A percentile compares a stretch with the other conserved stretches of the same genome.
Conservation (phyloP, 1,140 invertebrate genomes). For the Mactra quadrangularis region DNA sequence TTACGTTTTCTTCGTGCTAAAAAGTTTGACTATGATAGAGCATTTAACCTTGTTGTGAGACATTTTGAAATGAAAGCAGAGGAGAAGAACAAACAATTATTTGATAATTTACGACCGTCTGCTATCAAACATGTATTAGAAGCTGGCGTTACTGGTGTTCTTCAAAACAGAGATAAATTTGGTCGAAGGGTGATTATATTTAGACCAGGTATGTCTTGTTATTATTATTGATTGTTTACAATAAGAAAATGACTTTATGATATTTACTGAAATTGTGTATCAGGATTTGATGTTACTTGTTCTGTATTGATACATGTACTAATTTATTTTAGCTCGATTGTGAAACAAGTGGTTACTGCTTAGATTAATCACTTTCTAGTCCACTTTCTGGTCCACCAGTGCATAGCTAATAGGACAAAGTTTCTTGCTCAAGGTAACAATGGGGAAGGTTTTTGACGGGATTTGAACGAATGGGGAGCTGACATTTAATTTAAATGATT, state of each 20-base stretch:
- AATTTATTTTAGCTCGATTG: too few relatives aligned
- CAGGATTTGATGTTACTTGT: too few relatives aligned
- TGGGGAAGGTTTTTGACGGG: too few relatives aligned
- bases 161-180: slow-evolving; percentile 89
- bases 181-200: slow-evolving; percentile 91
- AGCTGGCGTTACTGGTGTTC: slow-evolving; percentile 91
- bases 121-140: slow-evolving; percentile 90
- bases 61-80: slow-evolving; percentile 91
- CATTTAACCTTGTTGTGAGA: slow-evolving; percentile 92
- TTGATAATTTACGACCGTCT: slow-evolving; percentile 87
- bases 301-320: too few relatives aligned
- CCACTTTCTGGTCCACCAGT: too few relatives aligned
- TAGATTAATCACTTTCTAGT: too few relatives aligned
- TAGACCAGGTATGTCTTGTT: slow-evolving; percentile 75
- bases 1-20: slow-evolving; percentile 92
- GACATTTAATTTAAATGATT: too few relatives aligned
- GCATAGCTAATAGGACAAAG: too few relatives aligned
- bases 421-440: too few relatives aligned
- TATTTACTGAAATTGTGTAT: background rate
- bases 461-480: too few relatives aligned
- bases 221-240: background rate
- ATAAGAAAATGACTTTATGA: background rate
- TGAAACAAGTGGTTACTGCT: too few relatives aligned
- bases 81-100: slow-evolving; percentile 87
- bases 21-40: slow-evolving; percentile 92